Percentiles rank a stretch among this genome's conserved stretches.
phyloP scores from a whole-genome alignment of 2,797 vertebrate species.

The Hyperoplus lanceolatus region DNA sequence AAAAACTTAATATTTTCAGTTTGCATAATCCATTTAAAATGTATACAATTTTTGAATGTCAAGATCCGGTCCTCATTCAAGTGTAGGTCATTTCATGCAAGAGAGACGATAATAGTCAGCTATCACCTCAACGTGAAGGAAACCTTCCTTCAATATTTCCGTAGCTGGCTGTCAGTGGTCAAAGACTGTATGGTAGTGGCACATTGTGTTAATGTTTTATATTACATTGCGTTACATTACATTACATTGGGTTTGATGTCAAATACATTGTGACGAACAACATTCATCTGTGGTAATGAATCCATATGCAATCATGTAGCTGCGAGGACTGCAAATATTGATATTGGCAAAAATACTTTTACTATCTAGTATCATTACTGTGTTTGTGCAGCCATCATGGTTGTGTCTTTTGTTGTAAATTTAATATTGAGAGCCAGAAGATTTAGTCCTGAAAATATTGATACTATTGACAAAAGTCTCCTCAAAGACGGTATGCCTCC shows the following conservation, averaged over 20 bases:
- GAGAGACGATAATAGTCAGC: no score
- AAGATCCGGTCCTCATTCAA: no score
- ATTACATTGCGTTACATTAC: neutral
- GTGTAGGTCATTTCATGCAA: no score
- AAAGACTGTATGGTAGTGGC: no score
- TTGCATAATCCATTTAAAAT: no score
- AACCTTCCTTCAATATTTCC: no score
- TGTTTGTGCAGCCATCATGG: neutral
- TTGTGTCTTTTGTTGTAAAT: neutral
- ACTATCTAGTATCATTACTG: no score
- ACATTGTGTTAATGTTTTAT: slow-evolving; percentile 6
- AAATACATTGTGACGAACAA: slow-evolving; percentile 12
- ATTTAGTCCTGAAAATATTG: neutral
- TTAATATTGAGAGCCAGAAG: slow-evolving; percentile 1
- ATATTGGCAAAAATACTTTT: neutral
- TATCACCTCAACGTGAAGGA: no score
- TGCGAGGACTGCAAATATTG: neutral
- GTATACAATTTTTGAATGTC: no score
- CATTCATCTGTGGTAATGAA: slow-evolving; percentile 5
- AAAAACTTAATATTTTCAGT: no score
- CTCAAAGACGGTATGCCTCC: neutral
- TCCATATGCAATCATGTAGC: neutral
- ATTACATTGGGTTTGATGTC: slow-evolving; percentile 4
- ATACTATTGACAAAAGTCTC: neutral
- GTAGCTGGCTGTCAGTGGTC: no score